Evolutionary conservation across 1,140 invertebrate genomes (phyloP).

Genomic region (Phthorimaea operculella): DNA sequence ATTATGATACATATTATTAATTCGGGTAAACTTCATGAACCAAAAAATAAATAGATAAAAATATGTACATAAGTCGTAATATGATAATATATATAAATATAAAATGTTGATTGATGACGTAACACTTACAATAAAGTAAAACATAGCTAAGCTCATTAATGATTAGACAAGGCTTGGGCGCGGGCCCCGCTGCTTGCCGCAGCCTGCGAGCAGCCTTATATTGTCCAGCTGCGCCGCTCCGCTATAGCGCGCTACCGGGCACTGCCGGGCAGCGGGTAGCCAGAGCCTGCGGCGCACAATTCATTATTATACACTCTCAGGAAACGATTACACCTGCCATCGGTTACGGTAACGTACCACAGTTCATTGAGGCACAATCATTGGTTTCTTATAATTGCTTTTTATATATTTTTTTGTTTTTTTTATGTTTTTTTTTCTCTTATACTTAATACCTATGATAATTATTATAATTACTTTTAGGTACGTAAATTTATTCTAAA

Average conservation of each 20-base stretch:
- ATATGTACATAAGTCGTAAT: slow-evolving; percentile 46
- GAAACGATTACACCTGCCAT: slow-evolving; percentile 57
- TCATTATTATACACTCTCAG: slow-evolving; percentile 42
- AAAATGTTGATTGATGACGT: slow-evolving; percentile 65
- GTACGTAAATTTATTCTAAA: slow-evolving; percentile 67
- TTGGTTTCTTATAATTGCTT: slow-evolving; percentile 67
- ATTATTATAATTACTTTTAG: slow-evolving; percentile 66
- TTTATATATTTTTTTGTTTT: slow-evolving; percentile 36
- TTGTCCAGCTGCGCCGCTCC: slow-evolving; percentile 19
- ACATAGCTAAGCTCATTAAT: slow-evolving; percentile 65
- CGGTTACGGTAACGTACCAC: slow-evolving; percentile 66
- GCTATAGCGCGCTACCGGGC: no score
- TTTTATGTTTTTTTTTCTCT: slow-evolving; percentile 42
- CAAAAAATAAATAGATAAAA: slow-evolving; percentile 60
- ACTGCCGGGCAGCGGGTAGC: neutral
- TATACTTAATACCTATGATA: slow-evolving; percentile 58
- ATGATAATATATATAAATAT: slow-evolving; percentile 45
- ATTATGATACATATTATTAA: slow-evolving; percentile 44
- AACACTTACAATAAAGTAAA: slow-evolving; percentile 67
- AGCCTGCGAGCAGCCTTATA: slow-evolving; percentile 25
- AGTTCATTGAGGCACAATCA: slow-evolving; percentile 68
- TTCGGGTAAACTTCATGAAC: slow-evolving; percentile 62
- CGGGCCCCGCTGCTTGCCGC: slow-evolving; percentile 31
- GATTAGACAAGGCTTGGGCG: slow-evolving; percentile 58
- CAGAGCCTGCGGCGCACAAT: slow-evolving; percentile 46